Evolutionary conservation across 2,797 vertebrate species (phyloP).

Genomic region (Oryzias sinensis): DNA sequence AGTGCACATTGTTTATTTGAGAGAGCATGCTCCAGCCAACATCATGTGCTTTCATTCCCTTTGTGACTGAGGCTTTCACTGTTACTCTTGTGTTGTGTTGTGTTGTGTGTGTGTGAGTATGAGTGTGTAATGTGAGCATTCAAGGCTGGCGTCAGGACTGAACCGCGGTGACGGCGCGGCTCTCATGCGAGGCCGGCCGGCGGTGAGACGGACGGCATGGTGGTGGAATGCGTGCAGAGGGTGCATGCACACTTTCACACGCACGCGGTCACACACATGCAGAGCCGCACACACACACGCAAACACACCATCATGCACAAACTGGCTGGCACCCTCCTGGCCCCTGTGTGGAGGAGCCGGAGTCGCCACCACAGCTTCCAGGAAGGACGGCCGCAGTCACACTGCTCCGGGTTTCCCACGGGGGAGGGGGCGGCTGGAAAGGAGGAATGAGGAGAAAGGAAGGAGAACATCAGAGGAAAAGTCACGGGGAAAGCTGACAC

Average conservation of each 20-base stretch:
- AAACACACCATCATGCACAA: constrained; percentile 40
- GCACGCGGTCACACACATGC: constrained; percentile 29
- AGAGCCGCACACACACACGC: constrained; percentile 13
- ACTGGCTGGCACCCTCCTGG: constrained; percentile 67
- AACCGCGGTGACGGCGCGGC: constrained; percentile 67
- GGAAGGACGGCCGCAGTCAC: constrained; percentile 79
- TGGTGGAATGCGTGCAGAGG: constrained; percentile 73
- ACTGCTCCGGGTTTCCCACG: constrained; percentile 78
- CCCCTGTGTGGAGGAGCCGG: constrained; percentile 67
- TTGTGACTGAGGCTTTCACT: constrained; percentile 30
- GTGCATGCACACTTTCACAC: constrained; percentile 41
- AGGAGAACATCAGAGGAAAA: constrained; percentile 29
- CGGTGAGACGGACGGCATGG: constrained; percentile 70
- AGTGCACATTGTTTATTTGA: constrained; percentile 72
- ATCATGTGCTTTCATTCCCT: constrained; percentile 41
- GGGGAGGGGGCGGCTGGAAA: constrained; percentile 58
- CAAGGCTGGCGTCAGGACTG: constrained; percentile 70
- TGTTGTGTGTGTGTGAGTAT: constrained; percentile 42
- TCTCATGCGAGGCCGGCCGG: constrained; percentile 73
- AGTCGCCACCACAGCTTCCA: constrained; percentile 80
- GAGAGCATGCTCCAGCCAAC: constrained; percentile 49
- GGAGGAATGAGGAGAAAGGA: constrained; percentile 21
- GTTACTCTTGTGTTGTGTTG: constrained; percentile 60
- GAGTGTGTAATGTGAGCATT: constrained; percentile 66
- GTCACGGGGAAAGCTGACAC: constrained; percentile 20